Percentiles rank a stretch among this genome's conserved stretches.
These are phyloP conservation scores for Torymus aiolomorphi DNA, from an alignment of 2,888 invertebrate species.

Conservation along the genomic window DNA sequence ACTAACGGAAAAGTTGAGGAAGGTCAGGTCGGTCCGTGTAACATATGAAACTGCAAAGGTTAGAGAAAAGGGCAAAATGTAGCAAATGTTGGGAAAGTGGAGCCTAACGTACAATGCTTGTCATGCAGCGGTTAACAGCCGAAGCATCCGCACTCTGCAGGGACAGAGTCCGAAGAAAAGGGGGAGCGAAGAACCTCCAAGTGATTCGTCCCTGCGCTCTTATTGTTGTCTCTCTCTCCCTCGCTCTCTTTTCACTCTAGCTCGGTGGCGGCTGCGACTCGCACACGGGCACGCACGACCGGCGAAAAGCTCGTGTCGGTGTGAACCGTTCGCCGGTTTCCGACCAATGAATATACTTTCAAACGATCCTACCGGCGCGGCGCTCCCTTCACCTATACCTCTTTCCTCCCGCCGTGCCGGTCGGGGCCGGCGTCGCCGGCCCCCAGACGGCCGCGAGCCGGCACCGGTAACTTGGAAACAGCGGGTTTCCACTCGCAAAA, in stretches of 20 bases:
- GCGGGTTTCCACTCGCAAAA: conserved; percentile 41
- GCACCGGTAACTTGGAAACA: conserved; percentile 12
- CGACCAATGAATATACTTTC: conserved; percentile 42
- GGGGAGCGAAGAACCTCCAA: conserved; percentile 16
- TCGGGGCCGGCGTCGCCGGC: too few species aligned
- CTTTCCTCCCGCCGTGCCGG: not conserved
- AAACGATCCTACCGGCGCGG: conserved; percentile 3
- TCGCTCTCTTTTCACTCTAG: not conserved
- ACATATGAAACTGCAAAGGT: too few species aligned
- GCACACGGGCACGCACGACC: not conserved
- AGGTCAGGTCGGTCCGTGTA: too few species aligned
- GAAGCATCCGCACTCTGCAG: too few species aligned
- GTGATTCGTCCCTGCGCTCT: conserved; percentile 40
- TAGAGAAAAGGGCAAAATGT: too few species aligned
- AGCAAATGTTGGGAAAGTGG: too few species aligned
- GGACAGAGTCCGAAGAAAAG: not conserved
- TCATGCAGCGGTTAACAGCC: too few species aligned
- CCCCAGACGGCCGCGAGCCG: not conserved
- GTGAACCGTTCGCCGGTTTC: conserved; percentile 40
- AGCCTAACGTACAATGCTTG: too few species aligned
- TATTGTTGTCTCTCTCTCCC: conserved; percentile 15
- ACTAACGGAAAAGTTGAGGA: too few species aligned
- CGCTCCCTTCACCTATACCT: not conserved
- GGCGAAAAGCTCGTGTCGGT: conserved; percentile 31
- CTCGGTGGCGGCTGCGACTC: not conserved